Evolutionary conservation across 2,113 vertebrate species (phyloP).

Genomic region (Pangasianodon hypophthalmus): DNA sequence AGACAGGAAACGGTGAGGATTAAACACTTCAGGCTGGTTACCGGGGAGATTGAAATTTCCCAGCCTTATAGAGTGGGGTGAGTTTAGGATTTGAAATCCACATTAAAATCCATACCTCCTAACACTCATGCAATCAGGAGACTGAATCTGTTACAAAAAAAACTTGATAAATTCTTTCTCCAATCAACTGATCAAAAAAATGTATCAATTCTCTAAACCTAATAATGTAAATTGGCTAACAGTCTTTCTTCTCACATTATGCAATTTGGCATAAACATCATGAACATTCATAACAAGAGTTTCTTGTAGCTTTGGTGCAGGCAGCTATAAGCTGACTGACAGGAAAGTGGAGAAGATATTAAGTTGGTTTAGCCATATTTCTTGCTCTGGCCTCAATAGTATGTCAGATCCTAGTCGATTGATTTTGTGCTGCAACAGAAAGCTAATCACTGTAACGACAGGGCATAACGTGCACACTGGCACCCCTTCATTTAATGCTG

Average conservation of each 20-base stretch:
- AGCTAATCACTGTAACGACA: slow-evolving; percentile 45
- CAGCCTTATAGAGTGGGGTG: slow-evolving; percentile 52
- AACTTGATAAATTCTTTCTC: background rate
- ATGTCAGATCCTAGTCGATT: slow-evolving; percentile 11
- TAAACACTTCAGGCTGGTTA: slow-evolving; percentile 65
- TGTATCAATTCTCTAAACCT: background rate
- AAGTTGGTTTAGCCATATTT: background rate
- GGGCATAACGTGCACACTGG: slow-evolving; percentile 37
- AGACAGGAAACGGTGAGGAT: slow-evolving; percentile 51
- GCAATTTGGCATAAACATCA: background rate
- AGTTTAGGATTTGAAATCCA: slow-evolving; percentile 38
- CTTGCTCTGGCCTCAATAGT: background rate
- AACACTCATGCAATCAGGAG: background rate
- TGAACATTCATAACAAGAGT: background rate
- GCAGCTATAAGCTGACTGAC: background rate
- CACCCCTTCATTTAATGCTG: slow-evolving; percentile 44
- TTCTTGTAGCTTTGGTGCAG: background rate
- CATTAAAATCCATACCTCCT: slow-evolving; percentile 15
- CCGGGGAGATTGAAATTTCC: slow-evolving; percentile 62
- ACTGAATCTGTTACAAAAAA: background rate
- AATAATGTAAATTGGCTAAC: background rate
- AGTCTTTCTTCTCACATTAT: background rate
- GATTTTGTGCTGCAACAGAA: slow-evolving; percentile 44
- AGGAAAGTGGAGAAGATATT: background rate
- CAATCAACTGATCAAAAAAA: background rate